These are phyloP conservation scores for Amazona ochrocephala DNA, from an alignment of 2,797 vertebrate genomes.

Conservation along the genomic window DNA sequence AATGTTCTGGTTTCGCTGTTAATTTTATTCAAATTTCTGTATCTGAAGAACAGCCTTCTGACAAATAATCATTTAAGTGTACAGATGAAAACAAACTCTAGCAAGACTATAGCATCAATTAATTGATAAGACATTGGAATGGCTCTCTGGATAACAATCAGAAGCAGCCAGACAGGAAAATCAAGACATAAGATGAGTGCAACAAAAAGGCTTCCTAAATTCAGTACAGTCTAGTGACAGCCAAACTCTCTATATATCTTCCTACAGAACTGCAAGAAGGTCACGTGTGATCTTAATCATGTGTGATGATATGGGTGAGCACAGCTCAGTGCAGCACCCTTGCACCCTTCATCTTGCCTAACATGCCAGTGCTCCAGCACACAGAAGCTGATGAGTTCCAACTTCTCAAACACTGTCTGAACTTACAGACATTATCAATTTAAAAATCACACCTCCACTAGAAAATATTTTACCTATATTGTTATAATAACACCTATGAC, in stretches of 20 bases:
- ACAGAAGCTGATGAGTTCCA: not conserved
- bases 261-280: not conserved
- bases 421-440: not conserved
- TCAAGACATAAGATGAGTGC: not conserved
- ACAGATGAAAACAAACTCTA: not conserved
- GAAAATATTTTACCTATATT: not conserved
- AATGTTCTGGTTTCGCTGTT: not conserved
- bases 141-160: slow-evolving; percentile 17
- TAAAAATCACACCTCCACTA: not conserved
- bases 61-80: not conserved
- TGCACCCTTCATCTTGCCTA: not conserved
- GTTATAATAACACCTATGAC: not conserved
- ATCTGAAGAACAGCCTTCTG: not conserved
- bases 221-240: not conserved
- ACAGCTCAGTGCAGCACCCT: not conserved
- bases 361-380: not conserved
- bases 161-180: slow-evolving; percentile 5
- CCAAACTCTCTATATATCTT: not conserved
- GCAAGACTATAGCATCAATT: not conserved
- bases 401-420: not conserved
- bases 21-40: slow-evolving; percentile 1
- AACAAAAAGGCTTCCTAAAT: not conserved
- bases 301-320: not conserved
- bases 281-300: not conserved
- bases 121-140: slow-evolving; percentile 25